These are phyloP conservation scores for Corythornis leucogaster DNA, from an alignment of 2,797 vertebrate genomes.

Conservation along the genomic window DNA sequence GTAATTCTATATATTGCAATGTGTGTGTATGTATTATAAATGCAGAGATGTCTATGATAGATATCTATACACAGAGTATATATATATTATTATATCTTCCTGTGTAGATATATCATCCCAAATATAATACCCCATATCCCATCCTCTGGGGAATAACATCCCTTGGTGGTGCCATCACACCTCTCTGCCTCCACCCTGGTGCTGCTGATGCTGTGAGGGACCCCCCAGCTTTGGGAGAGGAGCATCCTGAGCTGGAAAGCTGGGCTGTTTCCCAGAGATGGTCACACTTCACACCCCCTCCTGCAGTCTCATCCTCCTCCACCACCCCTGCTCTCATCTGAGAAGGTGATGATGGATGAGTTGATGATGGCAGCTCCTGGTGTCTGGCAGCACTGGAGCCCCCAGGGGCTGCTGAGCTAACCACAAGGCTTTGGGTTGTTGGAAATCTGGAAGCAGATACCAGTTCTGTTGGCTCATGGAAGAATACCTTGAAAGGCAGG, in stretches of 20 bases:
- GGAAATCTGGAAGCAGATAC: constrained; percentile 4
- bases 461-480: accelerated
- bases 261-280: background rate
- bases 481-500: constrained; percentile 1
- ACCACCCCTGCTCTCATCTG: background rate
- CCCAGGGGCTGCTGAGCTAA: background rate
- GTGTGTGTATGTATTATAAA: background rate
- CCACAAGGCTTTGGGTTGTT: background rate
- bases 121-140: background rate
- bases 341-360: background rate
- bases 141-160: background rate
- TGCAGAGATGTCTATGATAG: background rate
- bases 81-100: background rate
- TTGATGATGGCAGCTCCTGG: background rate
- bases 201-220: background rate
- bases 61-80: background rate
- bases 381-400: background rate
- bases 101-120: background rate
- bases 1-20: background rate
- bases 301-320: background rate
- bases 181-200: background rate
- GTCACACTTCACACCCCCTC: background rate
- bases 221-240: background rate
- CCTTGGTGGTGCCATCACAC: background rate
- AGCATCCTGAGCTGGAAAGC: background rate